These are phyloP conservation scores for Antheraea assamensis DNA, from an alignment of 2,888 invertebrate species.

Conservation along the genomic window DNA sequence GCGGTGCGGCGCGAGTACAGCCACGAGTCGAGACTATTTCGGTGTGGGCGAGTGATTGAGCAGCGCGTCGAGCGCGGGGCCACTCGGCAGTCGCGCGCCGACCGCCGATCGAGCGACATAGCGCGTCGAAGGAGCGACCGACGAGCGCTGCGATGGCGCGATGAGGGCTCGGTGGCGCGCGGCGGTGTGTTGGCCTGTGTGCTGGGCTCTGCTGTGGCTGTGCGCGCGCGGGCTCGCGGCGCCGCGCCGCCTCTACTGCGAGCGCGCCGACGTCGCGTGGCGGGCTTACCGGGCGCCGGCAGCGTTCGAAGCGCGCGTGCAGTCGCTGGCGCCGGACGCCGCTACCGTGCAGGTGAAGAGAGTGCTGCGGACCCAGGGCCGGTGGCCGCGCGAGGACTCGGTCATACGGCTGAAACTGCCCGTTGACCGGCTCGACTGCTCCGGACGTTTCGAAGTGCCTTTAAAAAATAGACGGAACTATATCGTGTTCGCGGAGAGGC, in stretches of 20 bases:
- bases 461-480: slow-evolving; percentile 71
- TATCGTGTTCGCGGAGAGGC: slow-evolving; percentile 77
- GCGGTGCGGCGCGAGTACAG: slow-evolving; percentile 20
- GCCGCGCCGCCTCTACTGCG: slow-evolving; percentile 76
- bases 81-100: slow-evolving; percentile 71
- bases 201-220: slow-evolving; percentile 74
- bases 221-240: slow-evolving; percentile 57
- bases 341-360: slow-evolving; percentile 73
- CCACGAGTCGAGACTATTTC: slow-evolving; percentile 60
- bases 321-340: slow-evolving; percentile 68
- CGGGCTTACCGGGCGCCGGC: slow-evolving; percentile 78
- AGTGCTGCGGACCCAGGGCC: slow-evolving; percentile 68
- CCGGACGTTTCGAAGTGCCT: slow-evolving; percentile 76
- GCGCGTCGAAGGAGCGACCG: slow-evolving; percentile 47
- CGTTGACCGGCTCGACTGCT: slow-evolving; percentile 61
- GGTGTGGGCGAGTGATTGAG: slow-evolving; percentile 62
- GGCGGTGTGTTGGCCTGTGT: slow-evolving; percentile 75
- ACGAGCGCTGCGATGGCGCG: slow-evolving; percentile 75
- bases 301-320: slow-evolving; percentile 77
- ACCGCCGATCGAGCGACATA: slow-evolving; percentile 65
- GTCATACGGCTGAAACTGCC: slow-evolving; percentile 66
- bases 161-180: slow-evolving; percentile 77
- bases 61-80: slow-evolving; percentile 23
- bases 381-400: slow-evolving; percentile 71
- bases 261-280: slow-evolving; percentile 80